Conservation (phyloP, 2,888 invertebrate genomes). For the Scaptomyza parva region DNA sequence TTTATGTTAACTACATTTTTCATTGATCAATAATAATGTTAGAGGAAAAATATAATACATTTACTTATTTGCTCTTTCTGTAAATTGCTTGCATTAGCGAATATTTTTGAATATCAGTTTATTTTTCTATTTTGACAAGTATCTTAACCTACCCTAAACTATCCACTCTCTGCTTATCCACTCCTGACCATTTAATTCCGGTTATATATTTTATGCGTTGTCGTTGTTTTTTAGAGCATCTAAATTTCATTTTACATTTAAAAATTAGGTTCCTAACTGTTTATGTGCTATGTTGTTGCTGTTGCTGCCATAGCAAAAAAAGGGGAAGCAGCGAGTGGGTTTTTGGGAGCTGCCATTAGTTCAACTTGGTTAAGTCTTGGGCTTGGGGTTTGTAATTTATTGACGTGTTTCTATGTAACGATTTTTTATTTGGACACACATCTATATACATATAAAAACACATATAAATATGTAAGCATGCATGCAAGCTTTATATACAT, state of each 20-base stretch:
- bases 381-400: conserved; percentile 66
- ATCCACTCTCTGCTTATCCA: background rate
- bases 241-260: conserved; percentile 4
- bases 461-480: conserved; percentile 6
- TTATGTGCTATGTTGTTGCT: conserved; percentile 13
- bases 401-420: conserved; percentile 68
- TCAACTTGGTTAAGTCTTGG: conserved; percentile 62
- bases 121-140: background rate
- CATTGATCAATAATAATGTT: too few species aligned
- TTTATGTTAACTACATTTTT: too few species aligned
- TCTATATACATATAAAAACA: background rate
- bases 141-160: background rate
- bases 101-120: background rate
- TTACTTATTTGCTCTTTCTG: too few species aligned
- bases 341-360: conserved; percentile 56
- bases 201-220: background rate
- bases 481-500: conserved; percentile 21
- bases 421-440: conserved; percentile 41
- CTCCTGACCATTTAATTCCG: background rate
- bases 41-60: too few species aligned
- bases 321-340: background rate
- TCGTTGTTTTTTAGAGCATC: conserved; percentile 11
- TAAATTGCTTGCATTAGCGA: too few species aligned
- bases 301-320: conserved; percentile 13
- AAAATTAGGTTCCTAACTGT: conserved; percentile 3